Evolutionary conservation across 2,888 invertebrate genomes (phyloP), one percentile per base, ranked within the genome.

Genomic region (Oegoconia quadripuncta): DNA sequence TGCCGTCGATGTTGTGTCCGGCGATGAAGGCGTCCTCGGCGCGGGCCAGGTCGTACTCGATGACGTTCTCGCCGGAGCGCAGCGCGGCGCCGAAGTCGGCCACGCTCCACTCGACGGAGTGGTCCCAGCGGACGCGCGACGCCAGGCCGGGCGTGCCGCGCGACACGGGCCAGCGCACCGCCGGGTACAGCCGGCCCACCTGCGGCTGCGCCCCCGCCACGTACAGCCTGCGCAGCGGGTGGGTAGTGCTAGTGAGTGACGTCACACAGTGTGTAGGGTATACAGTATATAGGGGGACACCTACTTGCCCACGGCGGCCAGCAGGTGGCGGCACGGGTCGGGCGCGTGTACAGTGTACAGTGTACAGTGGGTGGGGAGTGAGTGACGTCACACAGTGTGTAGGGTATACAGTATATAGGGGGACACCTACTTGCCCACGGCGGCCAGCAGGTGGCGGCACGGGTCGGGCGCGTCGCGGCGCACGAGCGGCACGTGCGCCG

Each of bases 1-100:
- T 91, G 16, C 98, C 98, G 80, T 98, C 98, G 62, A 98, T 97
- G 37, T 91, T 90, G 74, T 98, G 98, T 1, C 97, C 97, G 36
- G 90, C 81, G 41, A 97, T 74, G 81, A 91, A 96, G 32, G 91
- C 87, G 68, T 95, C 92, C 14, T 90, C 90, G 55, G 93, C 91
- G 61, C 92, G 93, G 38, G 92, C 89, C 15, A 96, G 78, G 79
- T 95, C 93, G 34, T 93, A 78, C 68, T 95, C 95, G 44, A 95
- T 80, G n/a, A 94, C 82, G 49, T 92, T 90, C 80, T 96, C 95
- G 11, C 95, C 95, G 31, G 93, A 90, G 46, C 91, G 89, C 2
- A 8, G 28, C 1, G 83, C 76, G 62, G 88, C 89, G 38, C 90
- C 89, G 71, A 93, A 95, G 68, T 92, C 89, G 37, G 96, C 93